A percentile compares a stretch with the other conserved stretches of the same genome.
Evolutionary conservation across 2,113 vertebrate genomes (phyloP).

Genomic region (Phyllostomus hastatus): DNA sequence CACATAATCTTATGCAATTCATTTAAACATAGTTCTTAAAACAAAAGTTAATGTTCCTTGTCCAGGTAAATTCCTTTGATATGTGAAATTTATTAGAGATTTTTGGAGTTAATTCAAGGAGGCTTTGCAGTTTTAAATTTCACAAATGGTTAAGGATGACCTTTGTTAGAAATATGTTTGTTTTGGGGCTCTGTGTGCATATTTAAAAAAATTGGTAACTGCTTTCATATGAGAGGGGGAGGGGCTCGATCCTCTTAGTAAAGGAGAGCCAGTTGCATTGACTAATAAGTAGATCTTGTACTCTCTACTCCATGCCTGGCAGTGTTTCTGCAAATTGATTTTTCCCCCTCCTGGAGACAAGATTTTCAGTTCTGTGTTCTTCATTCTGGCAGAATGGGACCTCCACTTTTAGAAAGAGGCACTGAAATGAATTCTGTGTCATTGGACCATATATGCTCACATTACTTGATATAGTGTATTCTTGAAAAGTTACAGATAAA

Average conservation of each 20-base stretch:
- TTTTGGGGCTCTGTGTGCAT: slow-evolving; percentile 32
- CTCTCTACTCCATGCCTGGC: not conserved
- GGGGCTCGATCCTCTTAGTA: not conserved
- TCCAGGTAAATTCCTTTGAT: not conserved
- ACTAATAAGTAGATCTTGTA: not conserved
- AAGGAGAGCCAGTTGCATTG: not conserved
- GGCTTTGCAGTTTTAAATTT: slow-evolving; percentile 37
- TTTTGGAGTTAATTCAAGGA: slow-evolving; percentile 42
- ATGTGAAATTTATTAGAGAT: not conserved
- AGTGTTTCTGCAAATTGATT: slow-evolving; percentile 21
- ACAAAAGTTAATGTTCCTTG: not conserved
- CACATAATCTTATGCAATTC: not conserved
- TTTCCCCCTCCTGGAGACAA: not conserved
- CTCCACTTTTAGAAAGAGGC: slow-evolving; percentile 6
- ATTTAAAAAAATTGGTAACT: not conserved
- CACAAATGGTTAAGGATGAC: slow-evolving; percentile 14
- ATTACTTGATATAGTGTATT: not conserved
- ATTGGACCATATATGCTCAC: not conserved
- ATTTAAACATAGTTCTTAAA: slow-evolving; percentile 8
- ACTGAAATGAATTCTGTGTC: slow-evolving; percentile 34
- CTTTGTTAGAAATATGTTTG: not conserved
- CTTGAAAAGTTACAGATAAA: slow-evolving; percentile 11
- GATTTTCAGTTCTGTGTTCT: not conserved
- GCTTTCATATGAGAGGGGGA: not conserved
- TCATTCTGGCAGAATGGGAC: slow-evolving; percentile 13